Evolutionary conservation across 2,888 invertebrate genomes (phyloP).

Genomic region (Gortyna flavago): DNA sequence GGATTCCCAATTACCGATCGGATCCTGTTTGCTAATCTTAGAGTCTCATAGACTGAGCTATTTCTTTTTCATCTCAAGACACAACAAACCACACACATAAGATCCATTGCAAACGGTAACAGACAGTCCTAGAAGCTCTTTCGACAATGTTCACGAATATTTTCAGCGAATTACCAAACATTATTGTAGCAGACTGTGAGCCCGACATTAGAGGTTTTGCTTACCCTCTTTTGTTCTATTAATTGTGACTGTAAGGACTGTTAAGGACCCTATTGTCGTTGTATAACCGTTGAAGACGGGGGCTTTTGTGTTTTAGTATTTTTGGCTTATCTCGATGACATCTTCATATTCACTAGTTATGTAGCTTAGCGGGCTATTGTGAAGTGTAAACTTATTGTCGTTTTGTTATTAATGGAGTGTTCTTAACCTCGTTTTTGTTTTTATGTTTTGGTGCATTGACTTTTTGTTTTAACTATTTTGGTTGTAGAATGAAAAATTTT

Average conservation of each 20-base stretch:
- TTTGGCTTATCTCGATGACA: constrained; percentile 67
- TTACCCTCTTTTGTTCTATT: constrained; percentile 76
- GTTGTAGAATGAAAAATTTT: not conserved
- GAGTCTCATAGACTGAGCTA: not conserved
- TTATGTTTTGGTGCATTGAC: not conserved
- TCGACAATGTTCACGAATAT: constrained; percentile 53
- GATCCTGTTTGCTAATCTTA: not conserved
- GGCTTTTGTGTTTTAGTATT: constrained; percentile 68
- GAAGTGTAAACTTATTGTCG: constrained; percentile 26
- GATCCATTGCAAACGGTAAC: constrained; percentile 39
- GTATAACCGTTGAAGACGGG: constrained; percentile 62
- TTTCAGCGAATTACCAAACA: constrained; percentile 69
- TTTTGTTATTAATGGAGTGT: constrained; percentile 24
- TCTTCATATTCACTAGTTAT: constrained; percentile 51
- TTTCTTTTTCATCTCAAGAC: not conserved
- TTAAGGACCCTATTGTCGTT: constrained; percentile 57
- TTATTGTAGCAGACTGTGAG: constrained; percentile 70
- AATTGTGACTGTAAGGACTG: constrained; percentile 77
- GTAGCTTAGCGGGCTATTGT: constrained; percentile 31
- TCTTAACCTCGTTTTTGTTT: not conserved
- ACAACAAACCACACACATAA: not conserved
- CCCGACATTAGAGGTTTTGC: constrained; percentile 75
- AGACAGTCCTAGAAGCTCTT: constrained; percentile 36
- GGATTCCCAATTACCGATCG: not conserved
- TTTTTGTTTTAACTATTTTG: constrained; percentile 2